Conservation (phyloP, 2,797 vertebrate genomes). For the Eulemur mongoz region DNA sequence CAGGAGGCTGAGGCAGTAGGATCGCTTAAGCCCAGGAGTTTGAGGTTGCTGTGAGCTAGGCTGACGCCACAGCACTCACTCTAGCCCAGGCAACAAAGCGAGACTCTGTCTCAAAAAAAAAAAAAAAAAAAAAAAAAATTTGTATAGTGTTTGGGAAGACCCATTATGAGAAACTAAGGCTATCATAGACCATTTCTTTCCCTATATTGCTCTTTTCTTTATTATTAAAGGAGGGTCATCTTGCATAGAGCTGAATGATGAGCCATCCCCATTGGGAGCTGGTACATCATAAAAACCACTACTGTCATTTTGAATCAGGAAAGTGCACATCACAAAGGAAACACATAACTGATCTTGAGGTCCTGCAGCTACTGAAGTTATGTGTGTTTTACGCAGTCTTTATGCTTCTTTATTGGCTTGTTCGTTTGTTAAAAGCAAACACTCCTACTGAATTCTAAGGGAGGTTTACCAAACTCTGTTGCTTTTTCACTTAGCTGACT, state of each 20-base stretch:
- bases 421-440: constrained; percentile 37
- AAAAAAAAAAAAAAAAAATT: too few species aligned
- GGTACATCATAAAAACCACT: constrained; percentile 7
- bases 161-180: neutral
- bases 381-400: neutral
- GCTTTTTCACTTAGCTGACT: neutral
- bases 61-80: too few species aligned
- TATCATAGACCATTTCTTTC: constrained; percentile 7
- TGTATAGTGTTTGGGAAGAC: neutral
- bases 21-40: too few species aligned
- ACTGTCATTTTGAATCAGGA: constrained; percentile 51
- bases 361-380: neutral
- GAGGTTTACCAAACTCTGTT: neutral
- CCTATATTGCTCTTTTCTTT: constrained; percentile 36
- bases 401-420: neutral
- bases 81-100: too few species aligned
- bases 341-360: neutral
- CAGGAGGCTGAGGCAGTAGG: too few species aligned
- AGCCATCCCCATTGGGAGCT: neutral
- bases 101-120: too few species aligned
- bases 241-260: constrained; percentile 14
- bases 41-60: too few species aligned
- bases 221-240: neutral
- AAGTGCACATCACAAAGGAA: constrained; percentile 15
- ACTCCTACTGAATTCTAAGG: neutral